Conservation (phyloP, 2,888 invertebrate genomes). For the Yponomeuta evonymella region DNA sequence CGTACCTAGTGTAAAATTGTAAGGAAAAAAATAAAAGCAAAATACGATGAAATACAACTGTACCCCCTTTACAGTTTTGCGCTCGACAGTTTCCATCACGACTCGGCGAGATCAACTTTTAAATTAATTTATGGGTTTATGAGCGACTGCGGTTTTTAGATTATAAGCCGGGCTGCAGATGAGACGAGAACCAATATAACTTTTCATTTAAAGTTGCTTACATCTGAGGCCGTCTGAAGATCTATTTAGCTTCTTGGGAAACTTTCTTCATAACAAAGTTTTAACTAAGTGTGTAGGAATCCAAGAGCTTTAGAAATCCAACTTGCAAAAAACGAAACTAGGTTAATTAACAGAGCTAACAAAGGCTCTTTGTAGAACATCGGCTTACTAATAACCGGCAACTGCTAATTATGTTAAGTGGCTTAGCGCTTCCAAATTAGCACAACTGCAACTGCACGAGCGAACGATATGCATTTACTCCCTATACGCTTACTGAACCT, state of each 20-base stretch:
- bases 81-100: slow-evolving; percentile 4
- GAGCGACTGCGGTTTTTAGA: slow-evolving; percentile 1
- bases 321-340: not conserved
- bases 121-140: slow-evolving; percentile 8
- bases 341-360: slow-evolving; percentile 3
- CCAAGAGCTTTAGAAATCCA: not conserved
- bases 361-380: slow-evolving; percentile 18
- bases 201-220: not conserved
- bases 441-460: slow-evolving; percentile 29
- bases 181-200: not conserved
- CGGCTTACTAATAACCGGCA: slow-evolving; percentile 42
- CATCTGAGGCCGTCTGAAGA: not conserved
- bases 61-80: slow-evolving; percentile 2
- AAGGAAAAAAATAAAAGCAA: not conserved
- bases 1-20: no score
- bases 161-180: not conserved
- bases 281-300: not conserved
- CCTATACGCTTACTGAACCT: no score
- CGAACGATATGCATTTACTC: not conserved
- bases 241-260: not conserved
- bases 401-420: slow-evolving; percentile 47
- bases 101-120: slow-evolving; percentile 11
- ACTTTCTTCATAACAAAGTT: not conserved
- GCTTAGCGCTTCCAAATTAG: slow-evolving; percentile 33
- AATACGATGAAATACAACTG: not conserved